Evolutionary conservation across 2,113 vertebrate genomes (phyloP).

Genomic region (Pseudopodoces humilis): DNA sequence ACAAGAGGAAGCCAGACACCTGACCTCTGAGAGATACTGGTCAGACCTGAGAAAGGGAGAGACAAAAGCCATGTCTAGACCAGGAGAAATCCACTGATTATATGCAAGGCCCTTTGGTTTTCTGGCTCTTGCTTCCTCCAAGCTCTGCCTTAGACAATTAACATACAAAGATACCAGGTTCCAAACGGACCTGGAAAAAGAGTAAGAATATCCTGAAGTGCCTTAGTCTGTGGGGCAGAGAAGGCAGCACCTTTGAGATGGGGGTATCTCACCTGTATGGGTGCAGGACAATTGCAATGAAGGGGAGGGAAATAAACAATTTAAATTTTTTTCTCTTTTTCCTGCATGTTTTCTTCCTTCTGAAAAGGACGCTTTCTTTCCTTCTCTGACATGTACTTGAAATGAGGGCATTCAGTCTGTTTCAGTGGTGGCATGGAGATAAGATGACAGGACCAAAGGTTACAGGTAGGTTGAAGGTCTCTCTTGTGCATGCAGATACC

Average conservation of each 20-base stretch:
- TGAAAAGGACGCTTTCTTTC: not conserved
- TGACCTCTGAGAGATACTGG: slow-evolving; percentile 4
- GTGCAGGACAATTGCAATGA: not conserved
- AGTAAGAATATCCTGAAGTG: not conserved
- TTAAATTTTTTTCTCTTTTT: not conserved
- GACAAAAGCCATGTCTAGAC: not conserved
- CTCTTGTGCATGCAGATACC: not conserved
- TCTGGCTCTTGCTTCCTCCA: not conserved
- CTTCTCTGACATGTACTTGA: not conserved
- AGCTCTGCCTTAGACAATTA: not conserved
- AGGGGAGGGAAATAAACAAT: not conserved
- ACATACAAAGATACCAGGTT: not conserved
- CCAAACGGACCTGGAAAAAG: not conserved
- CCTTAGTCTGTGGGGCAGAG: not conserved
- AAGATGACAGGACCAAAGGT: not conserved
- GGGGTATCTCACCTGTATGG: not conserved
- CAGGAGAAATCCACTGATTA: not conserved
- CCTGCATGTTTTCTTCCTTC: not conserved
- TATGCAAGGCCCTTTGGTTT: not conserved
- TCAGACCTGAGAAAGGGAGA: not conserved
- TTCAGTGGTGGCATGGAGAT: not conserved
- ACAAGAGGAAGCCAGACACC: slow-evolving; percentile 21
- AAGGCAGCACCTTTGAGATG: not conserved
- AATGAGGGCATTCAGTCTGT: not conserved
- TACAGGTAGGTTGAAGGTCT: not conserved